These are phyloP conservation scores for Eutolmus rufibarbis DNA, from an alignment of 2,888 invertebrate genomes.

Conservation along the genomic window DNA sequence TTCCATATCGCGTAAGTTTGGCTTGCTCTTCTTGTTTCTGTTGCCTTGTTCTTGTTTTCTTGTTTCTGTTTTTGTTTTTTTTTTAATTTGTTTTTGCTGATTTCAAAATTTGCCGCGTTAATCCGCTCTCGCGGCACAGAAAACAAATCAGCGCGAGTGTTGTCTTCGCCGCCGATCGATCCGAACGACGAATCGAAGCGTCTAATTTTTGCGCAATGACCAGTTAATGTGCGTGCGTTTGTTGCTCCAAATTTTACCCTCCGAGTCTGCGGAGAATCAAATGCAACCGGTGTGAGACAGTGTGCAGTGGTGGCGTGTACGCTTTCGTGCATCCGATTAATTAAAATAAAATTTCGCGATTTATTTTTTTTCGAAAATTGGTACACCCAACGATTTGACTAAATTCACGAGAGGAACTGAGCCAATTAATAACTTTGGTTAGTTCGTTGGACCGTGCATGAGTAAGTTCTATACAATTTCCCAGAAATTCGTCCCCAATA, in stretches of 20 bases:
- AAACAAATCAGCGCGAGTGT: neutral
- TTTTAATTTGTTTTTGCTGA: neutral
- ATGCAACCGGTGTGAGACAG: neutral
- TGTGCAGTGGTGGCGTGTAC: slow-evolving; percentile 27
- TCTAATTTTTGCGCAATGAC: slow-evolving; percentile 22
- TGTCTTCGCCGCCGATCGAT: neutral
- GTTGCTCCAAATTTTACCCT: slow-evolving; percentile 9
- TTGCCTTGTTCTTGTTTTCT: neutral
- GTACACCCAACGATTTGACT: neutral
- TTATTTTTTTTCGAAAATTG: neutral
- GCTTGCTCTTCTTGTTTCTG: neutral
- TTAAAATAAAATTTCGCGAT: neutral
- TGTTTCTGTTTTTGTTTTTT: neutral
- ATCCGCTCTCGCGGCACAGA: neutral
- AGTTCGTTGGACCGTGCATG: neutral
- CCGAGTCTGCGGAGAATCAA: neutral
- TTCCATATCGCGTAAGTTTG: slow-evolving; percentile 15
- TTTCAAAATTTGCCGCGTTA: neutral
- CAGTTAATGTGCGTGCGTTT: slow-evolving; percentile 22
- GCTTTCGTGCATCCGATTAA: neutral
- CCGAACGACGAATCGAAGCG: neutral
- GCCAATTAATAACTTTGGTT: slow-evolving; percentile 1
- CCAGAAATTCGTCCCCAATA: neutral
- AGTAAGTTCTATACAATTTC: neutral
- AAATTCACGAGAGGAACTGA: neutral